Conservation (phyloP, 2,888 invertebrate species). For the Lasioglossum zephyrum region DNA sequence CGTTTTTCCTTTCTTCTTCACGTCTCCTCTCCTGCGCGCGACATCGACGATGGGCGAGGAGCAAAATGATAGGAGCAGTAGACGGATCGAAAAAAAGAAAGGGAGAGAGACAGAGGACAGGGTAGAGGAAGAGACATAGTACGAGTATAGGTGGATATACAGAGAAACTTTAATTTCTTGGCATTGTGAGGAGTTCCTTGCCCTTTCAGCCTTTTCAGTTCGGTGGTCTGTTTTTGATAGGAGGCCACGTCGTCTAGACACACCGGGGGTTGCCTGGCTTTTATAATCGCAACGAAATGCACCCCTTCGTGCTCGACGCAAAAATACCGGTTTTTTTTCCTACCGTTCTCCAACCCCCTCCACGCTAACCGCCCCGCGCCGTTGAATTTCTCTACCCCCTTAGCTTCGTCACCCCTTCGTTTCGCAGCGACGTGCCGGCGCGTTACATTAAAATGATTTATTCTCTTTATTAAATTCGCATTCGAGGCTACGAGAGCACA, state of each 20-base stretch:
- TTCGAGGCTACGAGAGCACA: constrained; percentile 73
- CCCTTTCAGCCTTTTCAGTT: constrained; percentile 82
- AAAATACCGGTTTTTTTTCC: constrained; percentile 80
- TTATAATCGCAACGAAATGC: constrained; percentile 83
- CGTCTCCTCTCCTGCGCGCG: constrained; percentile 47
- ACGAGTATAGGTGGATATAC: constrained; percentile 73
- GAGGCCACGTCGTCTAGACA: constrained; percentile 81
- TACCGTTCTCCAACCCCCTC: constrained; percentile 36
- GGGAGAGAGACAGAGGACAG: neutral
- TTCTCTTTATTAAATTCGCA: constrained; percentile 82
- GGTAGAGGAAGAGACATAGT: constrained; percentile 41
- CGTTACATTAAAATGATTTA: constrained; percentile 81
- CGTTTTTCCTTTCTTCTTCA: constrained; percentile 52
- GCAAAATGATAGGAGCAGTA: constrained; percentile 50
- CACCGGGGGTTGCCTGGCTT: constrained; percentile 79
- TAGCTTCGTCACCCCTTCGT: constrained; percentile 63
- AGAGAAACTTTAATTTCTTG: constrained; percentile 83
- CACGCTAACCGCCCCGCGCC: constrained; percentile 41
- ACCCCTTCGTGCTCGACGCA: constrained; percentile 79
- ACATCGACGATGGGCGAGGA: constrained; percentile 64
- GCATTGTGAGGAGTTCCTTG: constrained; percentile 83
- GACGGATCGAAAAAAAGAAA: constrained; percentile 24
- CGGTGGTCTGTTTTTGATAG: constrained; percentile 83
- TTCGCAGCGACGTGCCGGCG: constrained; percentile 65
- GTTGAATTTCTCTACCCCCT: constrained; percentile 68